These are phyloP conservation scores for Epiperipatus broadwayi DNA, from an alignment of 2,888 invertebrate genomes.

Conservation along the genomic window DNA sequence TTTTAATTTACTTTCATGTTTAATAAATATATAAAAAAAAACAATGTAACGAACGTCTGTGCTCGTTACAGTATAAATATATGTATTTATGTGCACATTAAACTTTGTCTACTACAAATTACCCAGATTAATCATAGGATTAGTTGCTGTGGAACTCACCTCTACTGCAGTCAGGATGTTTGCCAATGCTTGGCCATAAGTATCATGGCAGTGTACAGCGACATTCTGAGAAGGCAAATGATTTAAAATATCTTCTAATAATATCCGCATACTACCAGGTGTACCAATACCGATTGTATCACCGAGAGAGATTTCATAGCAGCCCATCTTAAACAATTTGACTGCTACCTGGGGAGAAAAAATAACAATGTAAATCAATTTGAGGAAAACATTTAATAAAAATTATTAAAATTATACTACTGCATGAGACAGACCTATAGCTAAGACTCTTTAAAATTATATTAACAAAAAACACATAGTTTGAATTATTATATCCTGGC, in stretches of 20 bases:
- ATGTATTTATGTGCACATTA: not conserved
- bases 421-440: not conserved
- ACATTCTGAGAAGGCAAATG: slow-evolving; percentile 39
- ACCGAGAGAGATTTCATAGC: slow-evolving; percentile 86
- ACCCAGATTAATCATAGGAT: no score
- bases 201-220: slow-evolving; percentile 93
- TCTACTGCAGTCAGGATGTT: slow-evolving; percentile 80
- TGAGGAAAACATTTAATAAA: not conserved
- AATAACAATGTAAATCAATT: not conserved
- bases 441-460: no score
- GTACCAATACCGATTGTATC: slow-evolving; percentile 95
- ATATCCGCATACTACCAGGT: slow-evolving; percentile 48
- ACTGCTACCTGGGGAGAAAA: slow-evolving; percentile 36
- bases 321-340: slow-evolving; percentile 57
- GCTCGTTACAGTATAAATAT: no score
- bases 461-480: no score
- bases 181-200: slow-evolving; percentile 84
- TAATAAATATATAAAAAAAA: no score
- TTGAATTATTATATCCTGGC: no score
- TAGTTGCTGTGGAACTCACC: slow-evolving; percentile 33
- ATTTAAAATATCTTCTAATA: slow-evolving; percentile 53
- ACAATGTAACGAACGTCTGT: no score
- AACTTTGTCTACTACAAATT: no score
- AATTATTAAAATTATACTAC: slow-evolving; percentile 6
- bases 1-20: no score